Evolutionary conservation across 53 echinoderm and acorn worm genomes (phyloP).

Genomic region (Crossaster papposus): DNA sequence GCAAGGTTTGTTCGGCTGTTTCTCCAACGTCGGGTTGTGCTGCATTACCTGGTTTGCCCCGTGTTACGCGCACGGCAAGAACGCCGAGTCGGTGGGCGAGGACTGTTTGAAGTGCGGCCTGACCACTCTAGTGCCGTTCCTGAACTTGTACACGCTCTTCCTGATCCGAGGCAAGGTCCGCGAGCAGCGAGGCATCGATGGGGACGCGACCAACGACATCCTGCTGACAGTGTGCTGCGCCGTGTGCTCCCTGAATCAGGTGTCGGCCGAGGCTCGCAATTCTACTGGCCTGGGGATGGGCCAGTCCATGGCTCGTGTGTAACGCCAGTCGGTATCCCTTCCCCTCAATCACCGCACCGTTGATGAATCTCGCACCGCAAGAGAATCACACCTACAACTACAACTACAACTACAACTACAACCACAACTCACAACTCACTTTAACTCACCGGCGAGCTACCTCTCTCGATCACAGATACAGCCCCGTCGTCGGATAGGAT

Average conservation of each 20-base stretch:
- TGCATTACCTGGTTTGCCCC: constrained; percentile 44
- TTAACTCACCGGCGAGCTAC: background rate
- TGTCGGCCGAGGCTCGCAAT: constrained; percentile 4
- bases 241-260: constrained; percentile 6
- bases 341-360: background rate
- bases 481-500: background rate
- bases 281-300: constrained; percentile 16
- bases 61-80: constrained; percentile 53
- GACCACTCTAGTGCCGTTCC: constrained; percentile 15
- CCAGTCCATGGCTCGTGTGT: constrained; percentile 33
- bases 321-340: background rate
- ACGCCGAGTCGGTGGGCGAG: constrained; percentile 42
- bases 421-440: background rate
- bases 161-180: constrained; percentile 31
- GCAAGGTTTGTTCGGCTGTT: constrained; percentile 47
- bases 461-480: background rate
- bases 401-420: background rate
- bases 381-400: background rate
- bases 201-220: background rate
- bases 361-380: background rate
- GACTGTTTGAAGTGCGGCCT: constrained; percentile 47
- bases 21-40: constrained; percentile 55
- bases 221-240: constrained; percentile 1
- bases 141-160: constrained; percentile 24
- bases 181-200: constrained; percentile 30